Conservation (phyloP, 35 echinoderm and acorn worm species). For the Amphiura filiformis region DNA sequence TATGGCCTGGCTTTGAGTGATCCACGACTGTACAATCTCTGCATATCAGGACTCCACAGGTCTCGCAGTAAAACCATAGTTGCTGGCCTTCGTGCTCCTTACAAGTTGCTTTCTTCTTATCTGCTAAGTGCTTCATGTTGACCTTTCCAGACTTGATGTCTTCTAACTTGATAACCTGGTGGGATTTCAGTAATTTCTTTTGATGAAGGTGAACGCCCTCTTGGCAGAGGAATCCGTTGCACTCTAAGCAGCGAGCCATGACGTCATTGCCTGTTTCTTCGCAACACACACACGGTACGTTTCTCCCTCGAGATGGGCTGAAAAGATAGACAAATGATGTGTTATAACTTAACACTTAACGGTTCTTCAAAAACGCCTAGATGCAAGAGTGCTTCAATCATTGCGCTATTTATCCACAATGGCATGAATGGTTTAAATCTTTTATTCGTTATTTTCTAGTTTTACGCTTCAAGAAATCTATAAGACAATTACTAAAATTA, state of each 20-base stretch:
- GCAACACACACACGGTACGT: neutral
- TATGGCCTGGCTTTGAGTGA: neutral
- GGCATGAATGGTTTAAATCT: no score
- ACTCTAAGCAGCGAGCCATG: neutral
- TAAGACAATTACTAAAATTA: no score
- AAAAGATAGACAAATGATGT: no score
- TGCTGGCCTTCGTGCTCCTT: neutral
- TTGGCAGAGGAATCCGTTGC: neutral
- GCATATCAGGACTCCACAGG: slow-evolving; percentile 19
- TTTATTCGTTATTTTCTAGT: no score
- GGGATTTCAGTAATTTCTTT: neutral
- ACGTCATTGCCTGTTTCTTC: neutral
- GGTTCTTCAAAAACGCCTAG: no score
- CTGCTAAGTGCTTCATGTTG: neutral
- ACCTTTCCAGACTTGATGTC: slow-evolving; percentile 4
- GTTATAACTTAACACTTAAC: no score
- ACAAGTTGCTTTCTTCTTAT: neutral
- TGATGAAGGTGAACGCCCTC: neutral
- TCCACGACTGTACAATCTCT: slow-evolving; percentile 7
- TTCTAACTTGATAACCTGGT: neutral
- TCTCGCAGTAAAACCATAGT: slow-evolving; percentile 2
- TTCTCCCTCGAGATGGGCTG: neutral
- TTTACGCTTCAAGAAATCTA: no score
- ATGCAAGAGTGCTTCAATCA: no score
- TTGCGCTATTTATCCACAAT: no score